Evolutionary conservation across 1,140 invertebrate species (phyloP), one percentile per base, ranked within the genome.

Genomic region (Zaprionus gabonicus): DNA sequence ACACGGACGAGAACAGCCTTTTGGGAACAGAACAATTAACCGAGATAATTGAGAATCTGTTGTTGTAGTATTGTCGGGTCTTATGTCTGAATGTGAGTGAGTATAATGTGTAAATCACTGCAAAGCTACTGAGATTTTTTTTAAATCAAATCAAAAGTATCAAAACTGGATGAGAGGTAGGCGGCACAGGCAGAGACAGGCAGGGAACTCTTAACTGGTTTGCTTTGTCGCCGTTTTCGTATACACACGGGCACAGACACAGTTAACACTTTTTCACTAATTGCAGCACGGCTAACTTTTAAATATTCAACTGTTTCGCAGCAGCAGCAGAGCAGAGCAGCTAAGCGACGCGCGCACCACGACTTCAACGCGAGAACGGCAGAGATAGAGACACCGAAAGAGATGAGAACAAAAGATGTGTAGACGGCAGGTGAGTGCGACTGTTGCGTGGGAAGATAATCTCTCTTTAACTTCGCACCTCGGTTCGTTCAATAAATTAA

Each of bases 211-310:
- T 65, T 81, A 84, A 84, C 82, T 75, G 82, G 82, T 85, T 85
- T 85, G 78, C 75, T 84, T 71, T 57, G 68, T 80, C 65, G 72
- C 68, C 17, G 41, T 65, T 53, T 59, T 76, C 65, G 49, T 31
- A 46, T 41, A 60, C 36, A 65, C 38, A 28, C 34, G 62, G 31
- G 31, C 27, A 49, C 34, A 49, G 41, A 46, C 36, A 71, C 55
- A 55, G 46, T 77, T 77, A 72, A 64, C 69, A 80, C 75, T 78
- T 71, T 82, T 76, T 77, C 62, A 77, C 69, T 69, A 64, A 81
- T 85, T 78, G 76, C 71, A 78, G 79, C 63, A 62, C 57, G 62
- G 46, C 23, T 56, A 67, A 69, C 41, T 62, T 77, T 80, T 68
- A 57, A 68, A 77, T 73, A 73, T 73, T 73, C 55, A 76, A 72